phyloP scores from a whole-genome alignment of 2,113 vertebrate species.

The Bagarius yarrelli region DNA sequence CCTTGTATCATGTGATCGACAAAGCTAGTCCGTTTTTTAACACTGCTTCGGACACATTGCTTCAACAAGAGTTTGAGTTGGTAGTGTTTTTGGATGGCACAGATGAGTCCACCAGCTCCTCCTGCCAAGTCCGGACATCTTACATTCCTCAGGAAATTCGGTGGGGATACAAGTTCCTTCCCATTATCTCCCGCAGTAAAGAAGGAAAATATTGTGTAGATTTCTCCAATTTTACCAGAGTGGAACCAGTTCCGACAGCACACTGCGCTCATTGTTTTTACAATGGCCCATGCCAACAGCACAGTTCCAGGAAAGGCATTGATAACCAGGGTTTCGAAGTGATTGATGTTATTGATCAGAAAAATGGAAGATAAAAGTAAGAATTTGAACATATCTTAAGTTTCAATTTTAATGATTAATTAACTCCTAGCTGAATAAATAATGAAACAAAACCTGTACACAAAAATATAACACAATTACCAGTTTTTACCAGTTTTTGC shows the following conservation, averaged over 20 bases:
- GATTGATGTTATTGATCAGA: constrained; percentile 6
- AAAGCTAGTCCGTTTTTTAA: constrained; percentile 22
- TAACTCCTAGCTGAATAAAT: neutral
- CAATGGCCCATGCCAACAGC: neutral
- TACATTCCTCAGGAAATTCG: constrained; percentile 10
- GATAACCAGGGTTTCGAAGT: constrained; percentile 17
- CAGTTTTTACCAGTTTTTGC: no score
- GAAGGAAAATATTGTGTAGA: constrained; percentile 19
- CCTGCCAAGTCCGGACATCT: constrained; percentile 17
- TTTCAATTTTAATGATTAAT: neutral
- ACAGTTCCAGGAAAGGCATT: neutral
- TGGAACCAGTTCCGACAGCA: neutral
- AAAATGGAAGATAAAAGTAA: neutral
- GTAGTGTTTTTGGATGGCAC: constrained; percentile 13
- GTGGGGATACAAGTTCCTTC: constrained; percentile 17
- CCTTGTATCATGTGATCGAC: constrained; percentile 25
- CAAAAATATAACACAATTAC: neutral
- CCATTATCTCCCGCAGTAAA: constrained; percentile 17
- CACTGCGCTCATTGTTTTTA: neutral
- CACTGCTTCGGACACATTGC: neutral
- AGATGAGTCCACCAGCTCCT: constrained; percentile 18
- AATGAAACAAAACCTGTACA: neutral
- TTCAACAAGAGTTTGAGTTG: constrained; percentile 20
- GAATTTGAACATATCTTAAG: neutral
- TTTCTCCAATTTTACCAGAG: constrained; percentile 18